A percentile compares a stretch with the other conserved stretches of the same genome.
Conservation (phyloP, 2,888 invertebrate genomes). For the Sinotaia quadrata region DNA sequence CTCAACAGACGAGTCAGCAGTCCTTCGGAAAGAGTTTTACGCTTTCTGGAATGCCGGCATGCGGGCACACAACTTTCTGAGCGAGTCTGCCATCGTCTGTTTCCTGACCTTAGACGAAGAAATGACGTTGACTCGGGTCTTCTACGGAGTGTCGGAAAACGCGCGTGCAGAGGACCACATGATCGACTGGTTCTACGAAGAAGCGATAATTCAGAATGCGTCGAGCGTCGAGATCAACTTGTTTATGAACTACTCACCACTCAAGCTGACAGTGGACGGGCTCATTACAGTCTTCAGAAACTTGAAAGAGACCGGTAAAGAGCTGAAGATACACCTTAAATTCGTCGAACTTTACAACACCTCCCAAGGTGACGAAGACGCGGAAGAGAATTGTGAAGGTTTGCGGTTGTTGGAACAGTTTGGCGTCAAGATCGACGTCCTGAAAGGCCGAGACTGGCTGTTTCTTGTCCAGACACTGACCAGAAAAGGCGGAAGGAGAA, state of each 20-base stretch:
- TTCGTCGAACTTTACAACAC: conserved; percentile 31
- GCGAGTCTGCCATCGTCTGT: conserved; percentile 31
- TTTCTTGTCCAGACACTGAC: conserved; percentile 25
- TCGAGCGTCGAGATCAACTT: conserved; percentile 23
- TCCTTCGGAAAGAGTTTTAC: conserved; percentile 32
- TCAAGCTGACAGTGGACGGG: conserved; percentile 27
- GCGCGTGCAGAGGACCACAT: conserved; percentile 29
- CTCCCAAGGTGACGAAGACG: conserved; percentile 23
- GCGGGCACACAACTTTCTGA: background rate
- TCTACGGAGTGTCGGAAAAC: conserved; percentile 15
- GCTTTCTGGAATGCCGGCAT: conserved; percentile 31
- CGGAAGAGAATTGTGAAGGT: conserved; percentile 30
- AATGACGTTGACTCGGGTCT: conserved; percentile 27
- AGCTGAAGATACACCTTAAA: conserved; percentile 19
- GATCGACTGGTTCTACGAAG: conserved; percentile 32
- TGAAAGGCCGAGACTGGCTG: conserved; percentile 31
- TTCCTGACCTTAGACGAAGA: conserved; percentile 29
- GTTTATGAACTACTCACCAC: conserved; percentile 33
- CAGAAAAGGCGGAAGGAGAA: conserved; percentile 8
- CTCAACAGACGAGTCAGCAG: background rate
- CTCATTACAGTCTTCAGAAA: conserved; percentile 19
- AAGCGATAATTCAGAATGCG: conserved; percentile 24
- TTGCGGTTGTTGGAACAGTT: conserved; percentile 17
- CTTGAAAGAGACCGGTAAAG: conserved; percentile 25
- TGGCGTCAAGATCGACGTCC: conserved; percentile 27